Evolutionary conservation across 2,888 invertebrate genomes (phyloP).

Genomic region (Ochropacha duplaris): DNA sequence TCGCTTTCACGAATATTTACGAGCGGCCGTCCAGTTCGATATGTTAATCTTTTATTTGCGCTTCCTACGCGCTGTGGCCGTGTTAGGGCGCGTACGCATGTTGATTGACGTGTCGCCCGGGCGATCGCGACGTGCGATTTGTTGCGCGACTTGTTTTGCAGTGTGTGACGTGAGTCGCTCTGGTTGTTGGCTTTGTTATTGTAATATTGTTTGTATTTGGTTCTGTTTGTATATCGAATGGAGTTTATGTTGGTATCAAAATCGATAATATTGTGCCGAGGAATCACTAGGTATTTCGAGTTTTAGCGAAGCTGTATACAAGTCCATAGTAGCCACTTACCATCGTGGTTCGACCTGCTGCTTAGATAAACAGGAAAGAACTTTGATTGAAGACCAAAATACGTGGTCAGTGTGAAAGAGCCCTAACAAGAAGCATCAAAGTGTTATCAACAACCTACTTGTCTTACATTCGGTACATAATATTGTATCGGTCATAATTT

Average conservation of each 20-base stretch:
- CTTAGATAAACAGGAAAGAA: too few species aligned
- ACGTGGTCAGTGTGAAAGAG: background rate
- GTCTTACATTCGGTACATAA: background rate
- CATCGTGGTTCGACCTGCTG: too few species aligned
- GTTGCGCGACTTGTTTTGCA: background rate
- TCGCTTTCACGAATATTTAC: conserved; percentile 57
- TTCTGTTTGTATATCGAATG: background rate
- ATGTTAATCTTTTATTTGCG: conserved; percentile 56
- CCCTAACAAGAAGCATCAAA: background rate
- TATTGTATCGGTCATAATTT: background rate
- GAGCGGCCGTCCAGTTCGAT: conserved; percentile 39
- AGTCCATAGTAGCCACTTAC: too few species aligned
- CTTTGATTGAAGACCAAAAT: too few species aligned
- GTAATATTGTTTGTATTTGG: background rate
- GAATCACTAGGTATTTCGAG: too few species aligned
- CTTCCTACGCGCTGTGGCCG: conserved; percentile 43
- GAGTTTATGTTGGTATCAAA: too few species aligned
- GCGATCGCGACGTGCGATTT: background rate
- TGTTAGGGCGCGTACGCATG: conserved; percentile 3
- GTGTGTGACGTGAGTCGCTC: background rate
- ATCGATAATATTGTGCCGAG: too few species aligned
- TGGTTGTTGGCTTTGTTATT: background rate
- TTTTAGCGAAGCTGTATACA: too few species aligned
- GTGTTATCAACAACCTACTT: background rate
- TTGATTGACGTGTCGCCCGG: background rate